phyloP scores from a whole-genome alignment of 1,140 invertebrate species.

The Panulirus ornatus region DNA sequence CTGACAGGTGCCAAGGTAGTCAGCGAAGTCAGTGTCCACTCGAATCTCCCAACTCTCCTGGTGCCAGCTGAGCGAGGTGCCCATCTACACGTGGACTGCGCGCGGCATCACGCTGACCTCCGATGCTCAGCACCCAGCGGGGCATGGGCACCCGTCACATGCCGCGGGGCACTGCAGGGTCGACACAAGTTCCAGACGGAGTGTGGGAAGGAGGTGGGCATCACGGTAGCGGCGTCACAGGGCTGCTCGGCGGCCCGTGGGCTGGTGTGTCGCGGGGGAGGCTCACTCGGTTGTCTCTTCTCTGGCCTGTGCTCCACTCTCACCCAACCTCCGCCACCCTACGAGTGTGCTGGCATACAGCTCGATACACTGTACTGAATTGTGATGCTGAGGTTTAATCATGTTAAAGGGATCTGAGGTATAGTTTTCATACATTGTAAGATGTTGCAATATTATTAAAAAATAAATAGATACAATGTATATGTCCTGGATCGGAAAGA shows the following conservation, averaged over 20 bases:
- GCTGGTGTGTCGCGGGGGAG: neutral
- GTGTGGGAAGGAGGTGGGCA: conserved; percentile 44
- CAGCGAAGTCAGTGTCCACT: conserved; percentile 6
- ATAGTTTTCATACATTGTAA: no score
- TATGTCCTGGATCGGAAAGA: no score
- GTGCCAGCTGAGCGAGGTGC: conserved; percentile 51
- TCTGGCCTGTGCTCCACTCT: conserved; percentile 45
- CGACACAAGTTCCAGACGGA: conserved; percentile 16
- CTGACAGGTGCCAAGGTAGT: conserved; percentile 25
- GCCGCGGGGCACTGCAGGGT: conserved; percentile 41
- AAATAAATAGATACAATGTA: no score
- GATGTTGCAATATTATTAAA: no score
- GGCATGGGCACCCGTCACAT: conserved; percentile 29
- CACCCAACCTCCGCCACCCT: neutral
- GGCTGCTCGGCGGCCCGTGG: conserved; percentile 26
- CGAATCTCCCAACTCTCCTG: neutral
- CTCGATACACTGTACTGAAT: neutral
- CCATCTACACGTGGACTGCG: conserved; percentile 52
- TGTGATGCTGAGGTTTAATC: no score
- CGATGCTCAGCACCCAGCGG: conserved; percentile 4
- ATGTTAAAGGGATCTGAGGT: no score
- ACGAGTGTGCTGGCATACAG: conserved; percentile 35
- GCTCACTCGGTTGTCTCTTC: conserved; percentile 28
- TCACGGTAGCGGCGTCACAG: conserved; percentile 25
- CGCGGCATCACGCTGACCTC: conserved; percentile 43